These are phyloP conservation scores for Phaethon lepturus DNA, from an alignment of 2,113 vertebrate genomes.

Conservation along the genomic window DNA sequence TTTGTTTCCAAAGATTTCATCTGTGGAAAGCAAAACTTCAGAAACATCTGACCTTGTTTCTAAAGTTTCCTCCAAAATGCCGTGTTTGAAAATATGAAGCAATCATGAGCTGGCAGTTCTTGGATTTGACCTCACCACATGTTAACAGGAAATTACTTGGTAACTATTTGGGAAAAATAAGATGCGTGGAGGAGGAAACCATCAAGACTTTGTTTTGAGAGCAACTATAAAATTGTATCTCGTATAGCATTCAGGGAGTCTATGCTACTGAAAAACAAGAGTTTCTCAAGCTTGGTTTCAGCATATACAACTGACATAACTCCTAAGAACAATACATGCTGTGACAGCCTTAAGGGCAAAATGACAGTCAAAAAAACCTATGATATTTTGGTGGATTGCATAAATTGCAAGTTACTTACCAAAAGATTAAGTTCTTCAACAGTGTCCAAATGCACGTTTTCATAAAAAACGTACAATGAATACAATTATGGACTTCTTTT, in stretches of 20 bases:
- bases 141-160: constrained; percentile 11
- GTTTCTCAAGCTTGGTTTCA: neutral
- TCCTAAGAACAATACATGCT: neutral
- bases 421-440: neutral
- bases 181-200: neutral
- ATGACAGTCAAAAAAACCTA: neutral
- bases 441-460: neutral
- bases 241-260: neutral
- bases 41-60: neutral
- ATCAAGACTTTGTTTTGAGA: neutral
- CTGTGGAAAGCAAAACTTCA: neutral
- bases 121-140: neutral
- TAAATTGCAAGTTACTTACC: neutral
- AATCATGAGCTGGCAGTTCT: neutral
- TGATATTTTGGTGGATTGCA: neutral
- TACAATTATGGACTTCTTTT: neutral
- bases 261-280: neutral
- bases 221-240: neutral
- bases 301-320: neutral
- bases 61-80: neutral
- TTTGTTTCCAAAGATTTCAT: neutral
- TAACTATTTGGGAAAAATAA: neutral
- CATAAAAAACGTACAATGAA: neutral
- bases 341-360: neutral
- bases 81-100: neutral